Evolutionary conservation across 2,888 invertebrate species (phyloP).

Genomic region (Gnatocerus cornutus): DNA sequence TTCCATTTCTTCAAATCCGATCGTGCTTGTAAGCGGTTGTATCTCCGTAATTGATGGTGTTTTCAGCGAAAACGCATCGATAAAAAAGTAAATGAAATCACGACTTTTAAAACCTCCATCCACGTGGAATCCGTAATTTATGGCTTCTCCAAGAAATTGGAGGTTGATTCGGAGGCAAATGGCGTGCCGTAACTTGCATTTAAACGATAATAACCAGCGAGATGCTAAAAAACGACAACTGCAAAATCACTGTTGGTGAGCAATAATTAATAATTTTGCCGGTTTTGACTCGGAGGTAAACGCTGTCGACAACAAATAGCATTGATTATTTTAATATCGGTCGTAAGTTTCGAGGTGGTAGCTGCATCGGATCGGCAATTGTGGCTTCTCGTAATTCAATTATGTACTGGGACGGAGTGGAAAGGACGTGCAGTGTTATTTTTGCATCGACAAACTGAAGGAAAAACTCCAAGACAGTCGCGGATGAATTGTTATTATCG

Average conservation of each 20-base stretch:
- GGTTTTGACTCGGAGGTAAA: constrained; percentile 3
- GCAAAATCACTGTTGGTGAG: constrained; percentile 21
- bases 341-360: constrained; percentile 16
- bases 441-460: constrained; percentile 8
- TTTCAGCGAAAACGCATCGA: constrained; percentile 15
- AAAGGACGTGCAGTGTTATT: constrained; percentile 10
- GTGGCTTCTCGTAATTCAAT: constrained; percentile 15
- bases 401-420: constrained; percentile 11
- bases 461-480: constrained; percentile 2
- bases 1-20: too few species aligned
- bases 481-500: constrained; percentile 14
- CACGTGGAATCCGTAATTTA: constrained; percentile 31
- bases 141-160: constrained; percentile 29
- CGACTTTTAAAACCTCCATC: constrained; percentile 17
- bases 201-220: constrained; percentile 19
- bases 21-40: constrained; percentile 12
- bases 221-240: constrained; percentile 7
- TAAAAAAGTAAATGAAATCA: constrained; percentile 19
- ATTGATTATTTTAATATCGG: constrained; percentile 28
- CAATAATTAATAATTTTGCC: constrained; percentile 30
- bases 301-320: constrained; percentile 31
- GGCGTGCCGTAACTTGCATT: constrained; percentile 29
- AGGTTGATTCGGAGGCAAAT: constrained; percentile 27
- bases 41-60: constrained; percentile 27
- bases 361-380: constrained; percentile 6